Percentiles rank a stretch among this genome's conserved stretches.
These are phyloP conservation scores for Chondrosia reniformis DNA, from an alignment of 37 sponge, comb jelly and placozoan genomes.

Conservation along the genomic window DNA sequence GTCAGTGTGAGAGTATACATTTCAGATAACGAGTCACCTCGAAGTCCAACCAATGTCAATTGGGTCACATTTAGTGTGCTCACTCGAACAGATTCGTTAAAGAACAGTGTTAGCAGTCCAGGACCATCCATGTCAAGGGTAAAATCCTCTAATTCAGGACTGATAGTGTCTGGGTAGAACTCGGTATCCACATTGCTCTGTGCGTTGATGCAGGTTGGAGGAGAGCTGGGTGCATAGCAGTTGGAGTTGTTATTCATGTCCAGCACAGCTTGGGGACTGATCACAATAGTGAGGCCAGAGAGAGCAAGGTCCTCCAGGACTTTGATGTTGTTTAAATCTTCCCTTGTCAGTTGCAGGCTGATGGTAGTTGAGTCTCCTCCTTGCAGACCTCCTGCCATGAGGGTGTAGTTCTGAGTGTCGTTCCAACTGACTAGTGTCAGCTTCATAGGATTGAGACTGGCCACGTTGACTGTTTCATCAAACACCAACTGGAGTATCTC, in stretches of 20 bases:
- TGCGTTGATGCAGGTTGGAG: not conserved
- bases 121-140: conserved; percentile 64
- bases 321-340: conserved; percentile 80
- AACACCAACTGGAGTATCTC: conserved; percentile 64
- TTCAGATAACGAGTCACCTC: conserved; percentile 2
- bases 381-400: conserved; percentile 15
- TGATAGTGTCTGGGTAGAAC: conserved; percentile 30
- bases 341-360: conserved; percentile 40
- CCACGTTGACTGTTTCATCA: conserved; percentile 73
- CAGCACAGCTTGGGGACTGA: conserved; percentile 26
- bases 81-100: conserved; percentile 77
- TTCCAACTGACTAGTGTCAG: conserved; percentile 47
- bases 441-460: conserved; percentile 28
- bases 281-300: conserved; percentile 20
- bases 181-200: conserved; percentile 22
- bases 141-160: conserved; percentile 45
- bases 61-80: conserved; percentile 54
- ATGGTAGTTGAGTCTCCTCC: conserved; percentile 64
- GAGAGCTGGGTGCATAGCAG: not conserved
- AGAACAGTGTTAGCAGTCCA: conserved; percentile 67
- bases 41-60: conserved; percentile 49
- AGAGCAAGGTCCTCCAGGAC: conserved; percentile 54
- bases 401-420: not conserved
- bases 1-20: conserved; percentile 25
- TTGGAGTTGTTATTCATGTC: conserved; percentile 76